phyloP scores from a whole-genome alignment of 1,140 invertebrate genomes.

The Cydia strobilella region DNA sequence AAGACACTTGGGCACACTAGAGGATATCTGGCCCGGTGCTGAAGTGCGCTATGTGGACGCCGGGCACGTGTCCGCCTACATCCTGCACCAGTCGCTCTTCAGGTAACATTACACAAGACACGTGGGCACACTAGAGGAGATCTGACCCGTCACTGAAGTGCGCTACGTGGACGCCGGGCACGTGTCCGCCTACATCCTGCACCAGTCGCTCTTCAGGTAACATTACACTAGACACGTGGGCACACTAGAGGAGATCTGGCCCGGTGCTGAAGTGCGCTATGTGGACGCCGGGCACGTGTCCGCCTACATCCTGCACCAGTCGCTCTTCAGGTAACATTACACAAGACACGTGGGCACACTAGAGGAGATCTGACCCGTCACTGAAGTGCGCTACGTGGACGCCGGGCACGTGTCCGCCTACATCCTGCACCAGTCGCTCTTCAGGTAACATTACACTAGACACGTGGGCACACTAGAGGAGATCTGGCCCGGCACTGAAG shows the following conservation, averaged over 20 bases:
- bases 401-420: slow-evolving; percentile 96
- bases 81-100: slow-evolving; percentile 81
- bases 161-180: slow-evolving; percentile 94
- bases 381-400: slow-evolving; percentile 92
- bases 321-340: slow-evolving; percentile 63
- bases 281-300: no score
- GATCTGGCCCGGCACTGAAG: no score
- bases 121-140: slow-evolving; percentile 89
- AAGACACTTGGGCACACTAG: slow-evolving; percentile 82
- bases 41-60: no score
- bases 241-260: no score
- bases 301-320: slow-evolving; percentile 75
- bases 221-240: no score
- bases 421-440: slow-evolving; percentile 89
- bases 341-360: slow-evolving; percentile 84
- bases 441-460: no score
- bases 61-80: no score
- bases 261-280: no score
- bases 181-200: slow-evolving; percentile 92
- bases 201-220: slow-evolving; percentile 93
- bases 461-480: no score
- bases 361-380: slow-evolving; percentile 95
- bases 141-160: slow-evolving; percentile 96
- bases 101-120: slow-evolving; percentile 47
- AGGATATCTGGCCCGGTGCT: no score